These are phyloP conservation scores for Sinohyriopsis cumingii DNA, from an alignment of 2,888 invertebrate genomes.

Conservation along the genomic window DNA sequence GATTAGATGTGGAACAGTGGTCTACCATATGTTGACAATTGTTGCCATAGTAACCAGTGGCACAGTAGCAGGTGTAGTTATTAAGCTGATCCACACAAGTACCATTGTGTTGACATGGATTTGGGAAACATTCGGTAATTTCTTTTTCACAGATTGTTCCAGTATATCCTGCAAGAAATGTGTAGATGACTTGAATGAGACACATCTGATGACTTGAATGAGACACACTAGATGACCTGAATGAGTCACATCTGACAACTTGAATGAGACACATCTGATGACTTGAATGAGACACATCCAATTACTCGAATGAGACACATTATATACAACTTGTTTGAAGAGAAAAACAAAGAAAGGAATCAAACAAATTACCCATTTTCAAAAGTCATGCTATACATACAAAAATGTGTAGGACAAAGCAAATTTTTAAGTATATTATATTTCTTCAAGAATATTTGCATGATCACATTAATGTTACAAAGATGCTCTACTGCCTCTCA, in stretches of 20 bases:
- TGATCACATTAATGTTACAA: too few species aligned
- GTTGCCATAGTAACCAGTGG: conserved; percentile 45
- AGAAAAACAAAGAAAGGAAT: too few species aligned
- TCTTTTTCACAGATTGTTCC: conserved; percentile 35
- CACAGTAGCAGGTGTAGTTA: conserved; percentile 47
- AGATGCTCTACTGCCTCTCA: too few species aligned
- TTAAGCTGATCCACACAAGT: conserved; percentile 40
- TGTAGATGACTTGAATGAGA: conserved; percentile 1
- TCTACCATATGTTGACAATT: conserved; percentile 42
- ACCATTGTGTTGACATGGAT: conserved; percentile 52
- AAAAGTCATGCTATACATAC: too few species aligned
- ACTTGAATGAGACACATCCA: not conserved
- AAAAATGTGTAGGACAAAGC: too few species aligned
- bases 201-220: not conserved
- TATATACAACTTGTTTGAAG: too few species aligned
- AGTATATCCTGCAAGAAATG: conserved; percentile 35
- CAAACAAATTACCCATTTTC: too few species aligned
- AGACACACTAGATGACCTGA: not conserved
- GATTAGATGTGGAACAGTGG: conserved; percentile 30
- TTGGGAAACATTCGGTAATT: conserved; percentile 34
- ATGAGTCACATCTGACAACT: not conserved
- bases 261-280: not conserved
- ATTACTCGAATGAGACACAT: not conserved
- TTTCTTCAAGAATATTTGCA: too few species aligned
- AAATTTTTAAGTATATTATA: too few species aligned